phyloP scores from a whole-genome alignment of 2,797 vertebrate genomes.

The Pipistrellus pygmaeus region DNA sequence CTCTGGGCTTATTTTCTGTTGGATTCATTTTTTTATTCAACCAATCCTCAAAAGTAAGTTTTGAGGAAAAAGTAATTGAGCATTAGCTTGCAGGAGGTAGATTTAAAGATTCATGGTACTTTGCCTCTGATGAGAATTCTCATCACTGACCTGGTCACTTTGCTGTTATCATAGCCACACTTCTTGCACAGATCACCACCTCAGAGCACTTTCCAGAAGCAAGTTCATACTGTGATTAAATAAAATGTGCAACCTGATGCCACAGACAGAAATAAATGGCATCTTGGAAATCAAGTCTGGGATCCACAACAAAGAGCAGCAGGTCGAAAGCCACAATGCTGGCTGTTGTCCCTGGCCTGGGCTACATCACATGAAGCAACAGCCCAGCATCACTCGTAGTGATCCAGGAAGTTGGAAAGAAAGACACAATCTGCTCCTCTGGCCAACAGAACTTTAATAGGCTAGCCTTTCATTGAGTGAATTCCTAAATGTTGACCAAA shows the following conservation, averaged over 20 bases:
- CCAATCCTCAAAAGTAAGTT: background rate
- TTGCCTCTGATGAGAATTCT: background rate
- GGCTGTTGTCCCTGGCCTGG: conserved; percentile 76
- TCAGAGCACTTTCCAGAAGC: background rate
- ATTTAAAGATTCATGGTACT: background rate
- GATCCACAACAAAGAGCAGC: background rate
- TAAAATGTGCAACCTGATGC: background rate
- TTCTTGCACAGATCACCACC: background rate
- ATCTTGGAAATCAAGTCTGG: background rate
- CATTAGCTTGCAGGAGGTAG: fast-evolving
- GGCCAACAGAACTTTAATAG: conserved; percentile 86
- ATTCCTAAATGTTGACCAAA: conserved; percentile 91
- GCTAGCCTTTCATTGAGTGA: conserved; percentile 88
- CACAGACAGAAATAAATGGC: background rate
- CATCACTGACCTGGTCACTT: background rate
- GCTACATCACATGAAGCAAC: conserved; percentile 84
- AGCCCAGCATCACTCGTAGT: conserved; percentile 85
- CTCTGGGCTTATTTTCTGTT: background rate
- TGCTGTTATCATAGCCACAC: background rate
- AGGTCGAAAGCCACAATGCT: conserved; percentile 61
- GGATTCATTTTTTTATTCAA: background rate
- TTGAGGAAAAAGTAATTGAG: background rate
- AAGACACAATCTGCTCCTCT: conserved; percentile 83
- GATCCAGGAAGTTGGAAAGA: conserved; percentile 88
- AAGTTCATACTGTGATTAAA: background rate